Evolutionary conservation across 2,113 vertebrate species (phyloP), one percentile per base, ranked within the genome.

Genomic region (Neodontobutis hainanensis): DNA sequence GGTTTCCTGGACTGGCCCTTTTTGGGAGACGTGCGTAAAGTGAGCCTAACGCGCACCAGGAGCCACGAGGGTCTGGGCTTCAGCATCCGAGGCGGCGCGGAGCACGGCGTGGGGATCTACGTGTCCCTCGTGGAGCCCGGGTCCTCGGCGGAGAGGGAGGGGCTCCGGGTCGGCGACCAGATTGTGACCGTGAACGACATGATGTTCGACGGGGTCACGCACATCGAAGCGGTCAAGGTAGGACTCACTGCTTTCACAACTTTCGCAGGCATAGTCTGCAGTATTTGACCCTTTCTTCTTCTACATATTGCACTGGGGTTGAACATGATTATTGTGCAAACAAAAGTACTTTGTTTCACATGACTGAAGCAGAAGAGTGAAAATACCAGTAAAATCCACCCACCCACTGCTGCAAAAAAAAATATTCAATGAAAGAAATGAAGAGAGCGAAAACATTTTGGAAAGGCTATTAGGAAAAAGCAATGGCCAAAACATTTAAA

Each of bases 51-150:
- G 66, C 92, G 96, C 72, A 92, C 90, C 87, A 94, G 94, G 62
- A 95, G 94, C 75, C 92, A 95, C 45, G 95, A 98, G 53, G 96
- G 96, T 1, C 81, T 98, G 78, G 96, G 96, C 34, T 97, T 98
- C 92, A 97, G 96, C 85, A 97, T 98, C 83, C 95, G 96, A 4
- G 96, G 96, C 0, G 96, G 96, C 0, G 92, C 95, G 2, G 96
- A 98, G 86, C 96, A 97, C 79, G 94, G 95, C 2, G 95, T 97
- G 65, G 96, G 95, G 0, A 97, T 98, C 92, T 97, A 95, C 59
- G 95, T 98, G 73, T 97, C 95, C 3, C 90, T 97, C 0, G 95
- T 98, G 87, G 96, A 97, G 53, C 95, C 96, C 0, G 94, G 94
- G 32, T 97, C 96, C 0, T 89, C 95, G 67, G 96, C 96, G 0